Evolutionary conservation across 2,797 vertebrate genomes (phyloP).

Genomic region (Gastrophryne carolinensis): DNA sequence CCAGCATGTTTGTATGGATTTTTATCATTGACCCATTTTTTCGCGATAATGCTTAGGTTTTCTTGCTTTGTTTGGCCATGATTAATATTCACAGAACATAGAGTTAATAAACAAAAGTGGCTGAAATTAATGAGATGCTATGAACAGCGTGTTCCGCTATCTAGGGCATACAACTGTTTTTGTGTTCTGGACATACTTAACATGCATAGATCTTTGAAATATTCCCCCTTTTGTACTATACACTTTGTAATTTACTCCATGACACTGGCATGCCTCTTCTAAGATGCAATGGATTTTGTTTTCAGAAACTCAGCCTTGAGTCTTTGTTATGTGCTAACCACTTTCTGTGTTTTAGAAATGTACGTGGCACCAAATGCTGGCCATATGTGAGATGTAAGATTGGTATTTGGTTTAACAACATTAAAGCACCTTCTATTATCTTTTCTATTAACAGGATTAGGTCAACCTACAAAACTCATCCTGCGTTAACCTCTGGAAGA

Average conservation of each 20-base stretch:
- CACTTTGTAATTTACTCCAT: neutral
- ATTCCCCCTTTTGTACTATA: neutral
- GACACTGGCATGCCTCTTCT: too few species aligned
- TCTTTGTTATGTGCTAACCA: neutral
- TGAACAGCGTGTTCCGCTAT: too few species aligned
- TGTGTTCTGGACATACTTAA: neutral
- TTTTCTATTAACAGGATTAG: neutral
- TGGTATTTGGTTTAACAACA: neutral
- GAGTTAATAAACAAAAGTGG: too few species aligned
- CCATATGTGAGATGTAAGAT: neutral
- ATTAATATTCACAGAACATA: too few species aligned
- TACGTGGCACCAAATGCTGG: neutral
- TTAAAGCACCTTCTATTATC: neutral
- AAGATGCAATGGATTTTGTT: neutral
- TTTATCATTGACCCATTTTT: too few species aligned
- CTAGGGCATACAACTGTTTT: too few species aligned
- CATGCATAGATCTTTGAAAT: neutral
- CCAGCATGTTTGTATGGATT: too few species aligned
- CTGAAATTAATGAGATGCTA: too few species aligned
- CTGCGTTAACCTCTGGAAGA: neutral
- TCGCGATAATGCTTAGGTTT: too few species aligned
- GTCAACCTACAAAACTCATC: neutral
- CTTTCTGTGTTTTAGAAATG: neutral
- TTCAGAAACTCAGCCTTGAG: neutral
- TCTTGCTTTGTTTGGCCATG: too few species aligned